A percentile compares a stretch with the other conserved stretches of the same genome.
phyloP scores from a whole-genome alignment of 2,888 invertebrate genomes.

The Protophormia terraenovae region DNA sequence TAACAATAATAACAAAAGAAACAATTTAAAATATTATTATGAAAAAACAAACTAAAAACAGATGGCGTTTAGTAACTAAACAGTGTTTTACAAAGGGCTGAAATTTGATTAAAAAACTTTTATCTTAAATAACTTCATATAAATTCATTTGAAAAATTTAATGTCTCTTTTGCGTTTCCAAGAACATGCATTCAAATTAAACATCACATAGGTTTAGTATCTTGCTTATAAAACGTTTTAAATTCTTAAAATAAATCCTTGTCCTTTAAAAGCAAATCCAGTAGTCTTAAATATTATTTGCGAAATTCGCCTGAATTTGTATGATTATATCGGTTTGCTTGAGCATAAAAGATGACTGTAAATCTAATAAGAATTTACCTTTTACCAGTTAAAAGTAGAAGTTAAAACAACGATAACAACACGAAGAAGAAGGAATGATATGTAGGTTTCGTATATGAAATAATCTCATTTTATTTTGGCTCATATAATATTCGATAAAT shows the following conservation, averaged over 20 bases:
- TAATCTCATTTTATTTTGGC: constrained; percentile 64
- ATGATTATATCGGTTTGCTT: not conserved
- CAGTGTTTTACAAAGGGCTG: too few relatives aligned
- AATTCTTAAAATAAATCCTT: not conserved
- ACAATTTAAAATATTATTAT: not conserved
- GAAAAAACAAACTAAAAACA: too few relatives aligned
- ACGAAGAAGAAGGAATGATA: not conserved
- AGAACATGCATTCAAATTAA: too few relatives aligned
- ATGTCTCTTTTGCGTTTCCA: too few relatives aligned
- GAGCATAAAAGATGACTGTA: not conserved
- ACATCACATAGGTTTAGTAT: too few relatives aligned
- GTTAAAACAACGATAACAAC: not conserved
- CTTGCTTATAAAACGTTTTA: too few relatives aligned
- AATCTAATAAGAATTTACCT: constrained; percentile 48
- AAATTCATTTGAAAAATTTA: too few relatives aligned
- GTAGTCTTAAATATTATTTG: not conserved
- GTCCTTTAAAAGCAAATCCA: not conserved
- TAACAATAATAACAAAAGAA: not conserved
- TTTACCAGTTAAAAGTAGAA: constrained; percentile 25
- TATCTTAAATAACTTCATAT: too few relatives aligned
- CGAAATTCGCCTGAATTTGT: not conserved
- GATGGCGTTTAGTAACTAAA: too few relatives aligned
- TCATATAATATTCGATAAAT: constrained; percentile 70
- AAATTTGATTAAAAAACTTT: too few relatives aligned
- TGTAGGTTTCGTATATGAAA: constrained; percentile 32